Conservation (phyloP, 2,113 vertebrate species). For the Lutjanus erythropterus region DNA sequence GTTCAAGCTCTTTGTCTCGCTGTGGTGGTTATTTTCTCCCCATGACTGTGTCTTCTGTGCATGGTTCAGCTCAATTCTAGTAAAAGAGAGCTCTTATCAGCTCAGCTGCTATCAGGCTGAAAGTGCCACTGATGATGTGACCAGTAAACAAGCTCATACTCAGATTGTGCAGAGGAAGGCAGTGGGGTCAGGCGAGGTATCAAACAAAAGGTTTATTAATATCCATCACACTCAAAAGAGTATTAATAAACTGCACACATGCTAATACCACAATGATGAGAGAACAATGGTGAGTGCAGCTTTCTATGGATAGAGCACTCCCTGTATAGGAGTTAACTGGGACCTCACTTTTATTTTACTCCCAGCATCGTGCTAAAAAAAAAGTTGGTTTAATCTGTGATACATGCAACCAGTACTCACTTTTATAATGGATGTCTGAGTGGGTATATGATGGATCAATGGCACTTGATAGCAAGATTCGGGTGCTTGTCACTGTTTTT, state of each 20-base stretch:
- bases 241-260: slow-evolving; percentile 55
- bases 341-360: background rate
- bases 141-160: slow-evolving; percentile 36
- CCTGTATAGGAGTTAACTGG: background rate
- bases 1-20: slow-evolving; percentile 3
- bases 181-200: slow-evolving; percentile 29
- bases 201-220: slow-evolving; percentile 70
- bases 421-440: background rate
- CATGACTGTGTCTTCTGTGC: slow-evolving; percentile 22
- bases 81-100: slow-evolving; percentile 52
- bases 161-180: slow-evolving; percentile 12
- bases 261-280: slow-evolving; percentile 59
- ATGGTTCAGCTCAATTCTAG: slow-evolving; percentile 25
- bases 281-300: background rate
- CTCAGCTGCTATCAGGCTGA: slow-evolving; percentile 24
- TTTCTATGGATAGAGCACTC: slow-evolving; percentile 13
- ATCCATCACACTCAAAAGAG: slow-evolving; percentile 41
- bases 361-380: background rate
- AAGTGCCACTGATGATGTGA: slow-evolving; percentile 53
- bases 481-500: background rate
- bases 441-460: background rate
- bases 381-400: background rate
- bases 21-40: slow-evolving; percentile 26
- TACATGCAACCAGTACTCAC: background rate
- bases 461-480: too few relatives aligned